Percentiles rank a stretch among this genome's conserved stretches.
Conservation (phyloP, 2,797 vertebrate species). For the Graptemys geographica region DNA sequence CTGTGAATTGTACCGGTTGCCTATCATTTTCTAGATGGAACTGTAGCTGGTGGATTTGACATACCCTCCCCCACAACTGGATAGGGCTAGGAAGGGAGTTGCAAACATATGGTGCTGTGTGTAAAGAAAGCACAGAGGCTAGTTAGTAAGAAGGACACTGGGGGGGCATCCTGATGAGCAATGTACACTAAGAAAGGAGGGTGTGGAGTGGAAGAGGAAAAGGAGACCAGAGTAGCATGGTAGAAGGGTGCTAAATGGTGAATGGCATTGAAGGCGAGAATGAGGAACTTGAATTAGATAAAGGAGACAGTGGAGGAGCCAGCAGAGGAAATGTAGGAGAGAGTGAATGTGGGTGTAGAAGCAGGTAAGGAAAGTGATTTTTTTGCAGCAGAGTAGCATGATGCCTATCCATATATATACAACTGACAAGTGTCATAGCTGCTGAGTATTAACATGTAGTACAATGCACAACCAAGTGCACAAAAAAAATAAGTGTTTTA, state of each 20-base stretch:
- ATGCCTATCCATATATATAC: not conserved
- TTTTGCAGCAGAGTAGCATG: not conserved
- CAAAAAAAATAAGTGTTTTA: not conserved
- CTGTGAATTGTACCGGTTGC: not conserved
- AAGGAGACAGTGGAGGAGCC: not conserved
- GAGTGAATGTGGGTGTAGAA: not conserved
- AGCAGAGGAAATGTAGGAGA: accelerated
- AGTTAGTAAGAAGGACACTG: not conserved
- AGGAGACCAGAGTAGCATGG: not conserved
- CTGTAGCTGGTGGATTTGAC: not conserved
- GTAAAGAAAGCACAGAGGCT: not conserved
- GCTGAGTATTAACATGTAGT: not conserved
- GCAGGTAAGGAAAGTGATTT: not conserved
- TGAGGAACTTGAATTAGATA: not conserved
- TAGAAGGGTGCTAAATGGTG: not conserved
- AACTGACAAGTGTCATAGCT: not conserved
- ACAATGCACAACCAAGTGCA: not conserved
- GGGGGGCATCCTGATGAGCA: not conserved
- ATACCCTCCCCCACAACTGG: not conserved
- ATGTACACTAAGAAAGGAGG: not conserved
- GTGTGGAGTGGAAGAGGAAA: not conserved
- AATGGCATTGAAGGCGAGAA: not conserved
- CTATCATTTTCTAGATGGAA: not conserved
- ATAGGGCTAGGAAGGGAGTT: not conserved
- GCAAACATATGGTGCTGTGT: not conserved